These are phyloP conservation scores for Tiliqua scincoides DNA, from an alignment of 2,113 vertebrate species.

Conservation along the genomic window DNA sequence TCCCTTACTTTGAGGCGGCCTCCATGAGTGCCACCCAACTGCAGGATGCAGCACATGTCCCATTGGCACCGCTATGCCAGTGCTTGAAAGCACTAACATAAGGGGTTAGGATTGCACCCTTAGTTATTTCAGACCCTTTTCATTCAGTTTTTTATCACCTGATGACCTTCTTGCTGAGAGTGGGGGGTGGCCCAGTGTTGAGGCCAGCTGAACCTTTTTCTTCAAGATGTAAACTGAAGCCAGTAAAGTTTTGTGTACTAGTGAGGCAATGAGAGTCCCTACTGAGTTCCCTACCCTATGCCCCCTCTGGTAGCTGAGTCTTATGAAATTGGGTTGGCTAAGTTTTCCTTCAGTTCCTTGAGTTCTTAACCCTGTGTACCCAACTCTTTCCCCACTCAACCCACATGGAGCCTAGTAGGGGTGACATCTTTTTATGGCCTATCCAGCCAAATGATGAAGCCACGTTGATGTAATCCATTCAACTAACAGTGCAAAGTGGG, in stretches of 20 bases:
- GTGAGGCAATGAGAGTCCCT: background rate
- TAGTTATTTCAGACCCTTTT: too few species aligned
- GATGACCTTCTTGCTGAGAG: background rate
- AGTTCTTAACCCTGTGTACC: background rate
- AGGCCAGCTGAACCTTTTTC: too few species aligned
- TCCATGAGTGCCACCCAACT: too few species aligned
- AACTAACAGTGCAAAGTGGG: background rate
- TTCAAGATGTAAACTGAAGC: too few species aligned
- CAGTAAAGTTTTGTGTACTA: background rate
- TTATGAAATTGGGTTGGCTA: too few species aligned
- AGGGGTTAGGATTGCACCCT: too few species aligned
- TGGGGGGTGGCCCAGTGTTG: too few species aligned
- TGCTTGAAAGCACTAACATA: too few species aligned
- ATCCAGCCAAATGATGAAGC: background rate
- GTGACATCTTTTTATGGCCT: background rate
- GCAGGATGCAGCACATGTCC: too few species aligned
- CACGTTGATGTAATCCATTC: background rate
- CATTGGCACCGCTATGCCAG: too few species aligned
- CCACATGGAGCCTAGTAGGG: background rate
- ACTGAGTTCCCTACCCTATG: background rate
- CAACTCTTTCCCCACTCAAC: background rate
- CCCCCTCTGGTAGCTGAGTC: background rate
- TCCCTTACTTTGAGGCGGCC: too few species aligned
- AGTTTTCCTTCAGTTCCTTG: too few species aligned
- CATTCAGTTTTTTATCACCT: background rate